phyloP scores from a whole-genome alignment of 2,888 invertebrate species.

The Caenorhabditis panamensis region DNA sequence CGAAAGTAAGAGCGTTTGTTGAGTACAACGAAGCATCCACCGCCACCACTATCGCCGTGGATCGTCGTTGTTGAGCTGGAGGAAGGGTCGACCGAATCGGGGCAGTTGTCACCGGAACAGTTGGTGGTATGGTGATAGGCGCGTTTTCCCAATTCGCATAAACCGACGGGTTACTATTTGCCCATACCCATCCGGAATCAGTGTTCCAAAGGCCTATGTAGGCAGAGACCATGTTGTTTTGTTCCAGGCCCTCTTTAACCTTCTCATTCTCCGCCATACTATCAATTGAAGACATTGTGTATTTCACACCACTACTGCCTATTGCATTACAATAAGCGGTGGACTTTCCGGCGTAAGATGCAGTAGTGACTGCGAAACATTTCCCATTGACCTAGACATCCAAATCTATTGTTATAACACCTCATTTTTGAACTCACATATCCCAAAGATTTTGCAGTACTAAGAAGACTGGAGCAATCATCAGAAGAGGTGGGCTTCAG shows the following conservation, averaged over 20 bases:
- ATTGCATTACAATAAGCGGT: slow-evolving; percentile 1
- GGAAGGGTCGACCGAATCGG: slow-evolving; percentile 37
- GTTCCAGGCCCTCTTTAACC: neutral
- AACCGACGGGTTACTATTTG: slow-evolving; percentile 21
- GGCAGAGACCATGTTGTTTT: neutral
- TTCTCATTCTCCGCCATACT: slow-evolving; percentile 28
- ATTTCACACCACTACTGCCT: neutral
- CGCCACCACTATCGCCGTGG: slow-evolving; percentile 45
- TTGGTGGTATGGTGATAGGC: neutral
- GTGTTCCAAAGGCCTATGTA: slow-evolving; percentile 12
- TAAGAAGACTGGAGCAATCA: neutral
- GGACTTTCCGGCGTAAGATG: neutral
- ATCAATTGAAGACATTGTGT: slow-evolving; percentile 23
- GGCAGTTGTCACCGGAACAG: slow-evolving; percentile 11
- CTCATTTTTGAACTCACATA: neutral
- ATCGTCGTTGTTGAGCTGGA: slow-evolving; percentile 36
- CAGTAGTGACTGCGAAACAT: slow-evolving; percentile 15
- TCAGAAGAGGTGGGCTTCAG: slow-evolving; percentile 3
- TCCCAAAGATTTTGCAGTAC: neutral
- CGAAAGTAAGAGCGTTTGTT: slow-evolving; percentile 36
- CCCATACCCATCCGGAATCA: slow-evolving; percentile 35
- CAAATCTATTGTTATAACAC: no score
- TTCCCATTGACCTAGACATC: slow-evolving; percentile 38
- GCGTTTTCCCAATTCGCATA: slow-evolving; percentile 26
- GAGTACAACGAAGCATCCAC: slow-evolving; percentile 51